Conservation (phyloP, 2,113 vertebrate species). For the Alligator sinensis region DNA sequence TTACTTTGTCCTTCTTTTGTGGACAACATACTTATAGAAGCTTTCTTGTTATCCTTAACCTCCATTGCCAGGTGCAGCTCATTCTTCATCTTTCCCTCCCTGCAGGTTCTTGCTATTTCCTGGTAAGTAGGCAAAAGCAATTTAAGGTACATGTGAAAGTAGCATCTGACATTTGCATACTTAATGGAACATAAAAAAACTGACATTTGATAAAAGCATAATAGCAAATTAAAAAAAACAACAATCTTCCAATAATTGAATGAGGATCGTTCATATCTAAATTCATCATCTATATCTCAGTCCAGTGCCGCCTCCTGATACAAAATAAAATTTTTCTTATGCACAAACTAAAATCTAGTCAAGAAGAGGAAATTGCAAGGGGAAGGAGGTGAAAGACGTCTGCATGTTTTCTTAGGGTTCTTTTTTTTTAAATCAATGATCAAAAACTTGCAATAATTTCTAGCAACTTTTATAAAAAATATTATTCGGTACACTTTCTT, state of each 20-base stretch:
- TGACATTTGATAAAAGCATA: not conserved
- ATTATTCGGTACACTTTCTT: not conserved
- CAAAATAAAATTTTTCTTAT: not conserved
- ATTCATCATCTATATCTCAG: not conserved
- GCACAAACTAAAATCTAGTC: not conserved
- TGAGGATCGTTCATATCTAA: not conserved
- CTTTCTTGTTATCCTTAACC: too few species aligned
- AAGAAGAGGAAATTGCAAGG: not conserved
- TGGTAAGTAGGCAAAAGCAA: not conserved
- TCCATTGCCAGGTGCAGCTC: too few species aligned
- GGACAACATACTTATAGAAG: too few species aligned
- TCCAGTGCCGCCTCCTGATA: rapidly evolving
- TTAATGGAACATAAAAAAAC: not conserved
- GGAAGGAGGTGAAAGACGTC: too few species aligned
- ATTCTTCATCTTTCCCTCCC: too few species aligned
- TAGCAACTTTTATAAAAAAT: not conserved
- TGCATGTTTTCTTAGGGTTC: too few species aligned
- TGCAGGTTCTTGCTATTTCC: too few species aligned
- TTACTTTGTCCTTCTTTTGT: too few species aligned
- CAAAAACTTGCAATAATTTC: not conserved
- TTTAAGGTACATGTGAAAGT: not conserved
- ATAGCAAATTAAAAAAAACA: not conserved
- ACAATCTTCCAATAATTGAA: not conserved
- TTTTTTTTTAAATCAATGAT: not conserved
- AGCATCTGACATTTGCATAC: not conserved